These are phyloP conservation scores for Hystrix cristata DNA, from an alignment of 2,113 vertebrate species.

Conservation along the genomic window DNA sequence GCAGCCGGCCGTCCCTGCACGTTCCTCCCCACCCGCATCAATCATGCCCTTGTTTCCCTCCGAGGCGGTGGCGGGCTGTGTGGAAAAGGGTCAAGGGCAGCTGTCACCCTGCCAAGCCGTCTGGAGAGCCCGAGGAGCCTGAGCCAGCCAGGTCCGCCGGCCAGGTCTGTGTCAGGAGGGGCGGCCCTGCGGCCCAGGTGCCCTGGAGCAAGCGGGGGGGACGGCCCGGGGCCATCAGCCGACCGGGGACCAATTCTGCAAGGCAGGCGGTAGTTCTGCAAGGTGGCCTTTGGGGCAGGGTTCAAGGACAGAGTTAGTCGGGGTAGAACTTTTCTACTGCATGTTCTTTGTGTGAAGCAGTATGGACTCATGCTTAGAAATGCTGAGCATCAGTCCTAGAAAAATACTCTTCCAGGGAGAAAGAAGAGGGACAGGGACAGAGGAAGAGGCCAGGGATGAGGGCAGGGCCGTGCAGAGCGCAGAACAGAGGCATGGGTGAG, in stretches of 20 bases:
- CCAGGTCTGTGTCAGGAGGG: no score
- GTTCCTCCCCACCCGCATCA: neutral
- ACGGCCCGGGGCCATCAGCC: rapidly evolving
- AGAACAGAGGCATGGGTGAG: rapidly evolving
- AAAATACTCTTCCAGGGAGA: neutral
- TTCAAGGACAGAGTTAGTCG: neutral
- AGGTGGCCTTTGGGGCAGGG: neutral
- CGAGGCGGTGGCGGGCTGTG: rapidly evolving
- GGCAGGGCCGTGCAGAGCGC: neutral
- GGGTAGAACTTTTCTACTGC: rapidly evolving
- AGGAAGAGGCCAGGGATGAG: rapidly evolving
- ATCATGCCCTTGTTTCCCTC: neutral
- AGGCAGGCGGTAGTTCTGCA: rapidly evolving
- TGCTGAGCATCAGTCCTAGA: rapidly evolving
- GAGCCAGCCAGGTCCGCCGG: neutral
- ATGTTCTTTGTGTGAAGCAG: neutral
- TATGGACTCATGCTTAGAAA: neutral
- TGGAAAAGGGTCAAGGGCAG: neutral
- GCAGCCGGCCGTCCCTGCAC: neutral
- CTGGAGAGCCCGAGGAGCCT: neutral
- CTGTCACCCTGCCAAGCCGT: neutral
- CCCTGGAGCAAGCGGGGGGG: rapidly evolving
- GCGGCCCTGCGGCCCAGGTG: rapidly evolving
- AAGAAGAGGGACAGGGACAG: neutral
- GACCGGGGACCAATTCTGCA: rapidly evolving